Percentiles rank a stretch among this genome's conserved stretches.
Evolutionary conservation across 1,140 invertebrate species (phyloP).

Genomic region (Drosophila nannoptera): DNA sequence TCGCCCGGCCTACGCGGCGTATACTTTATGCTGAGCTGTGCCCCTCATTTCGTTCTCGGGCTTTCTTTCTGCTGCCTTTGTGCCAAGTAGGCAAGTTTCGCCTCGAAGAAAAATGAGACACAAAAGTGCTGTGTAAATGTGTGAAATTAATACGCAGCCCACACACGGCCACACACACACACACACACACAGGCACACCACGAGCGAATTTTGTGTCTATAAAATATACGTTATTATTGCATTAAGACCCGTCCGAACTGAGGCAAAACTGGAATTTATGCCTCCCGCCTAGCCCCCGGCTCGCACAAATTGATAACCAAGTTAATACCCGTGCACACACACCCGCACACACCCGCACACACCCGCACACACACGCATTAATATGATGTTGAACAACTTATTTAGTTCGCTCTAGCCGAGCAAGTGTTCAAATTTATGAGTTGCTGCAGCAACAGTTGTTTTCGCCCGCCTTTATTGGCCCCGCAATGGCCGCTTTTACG

Average conservation of each 20-base stretch:
- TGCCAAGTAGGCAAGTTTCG: constrained; percentile 48
- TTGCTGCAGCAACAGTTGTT: constrained; percentile 53
- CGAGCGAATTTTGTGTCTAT: constrained; percentile 42
- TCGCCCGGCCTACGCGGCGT: constrained; percentile 38
- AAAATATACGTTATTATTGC: constrained; percentile 61
- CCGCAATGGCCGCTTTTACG: constrained; percentile 25
- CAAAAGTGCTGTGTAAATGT: constrained; percentile 64
- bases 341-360: constrained; percentile 1
- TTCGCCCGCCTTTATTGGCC: constrained; percentile 34
- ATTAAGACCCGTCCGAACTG: constrained; percentile 40
- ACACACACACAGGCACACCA: constrained; percentile 17
- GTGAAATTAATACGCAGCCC: constrained; percentile 54
- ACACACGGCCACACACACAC: constrained; percentile 11
- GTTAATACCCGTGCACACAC: constrained; percentile 15
- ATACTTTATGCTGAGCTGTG: constrained; percentile 30
- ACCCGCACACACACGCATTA: not conserved
- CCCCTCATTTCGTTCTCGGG: not conserved
- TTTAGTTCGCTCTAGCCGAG: constrained; percentile 35
- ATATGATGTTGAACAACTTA: constrained; percentile 35
- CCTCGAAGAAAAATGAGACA: constrained; percentile 55
- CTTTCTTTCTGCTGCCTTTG: constrained; percentile 11
- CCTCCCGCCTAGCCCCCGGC: constrained; percentile 2
- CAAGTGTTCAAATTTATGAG: constrained; percentile 58
- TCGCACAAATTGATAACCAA: constrained; percentile 40
- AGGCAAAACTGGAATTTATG: constrained; percentile 58